Evolutionary conservation across 23 tunicate species (phyloP), one percentile per base, ranked within the genome.

Genomic region (Corella eumyota): DNA sequence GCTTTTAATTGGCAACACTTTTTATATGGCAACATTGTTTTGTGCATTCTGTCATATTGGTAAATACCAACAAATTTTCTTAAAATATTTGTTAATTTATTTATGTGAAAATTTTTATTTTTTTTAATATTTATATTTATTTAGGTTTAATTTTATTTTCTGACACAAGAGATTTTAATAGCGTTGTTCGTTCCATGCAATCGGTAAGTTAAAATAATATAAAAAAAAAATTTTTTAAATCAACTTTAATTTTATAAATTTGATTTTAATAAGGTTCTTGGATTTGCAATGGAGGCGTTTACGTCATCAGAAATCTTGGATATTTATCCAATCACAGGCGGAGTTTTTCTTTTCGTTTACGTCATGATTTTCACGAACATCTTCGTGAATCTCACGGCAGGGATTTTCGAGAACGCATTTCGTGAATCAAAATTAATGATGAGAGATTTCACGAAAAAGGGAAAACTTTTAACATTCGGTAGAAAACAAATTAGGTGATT

Each of bases 41-140:
- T 9, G 59, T 3, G 90, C 79, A 24, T 81, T 81, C 31, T 81
- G 72, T 59, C 90, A 81, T 49, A 47, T 68, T 15, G 90, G 90
- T 72, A 50, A 23, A 11, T 40, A 40, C 48, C 48, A 40, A 11
- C 48, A 40, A 53, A n/a, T 20, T 11, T 53, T 11, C 9, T 53
- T n/a, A 6, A 23, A n/a, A 13, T 53, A 20, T 15, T n/a, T 53
- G 59, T 50, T 50, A 50, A 4, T 23, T 5, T 23, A 11, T 13
- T 11, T 44, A 44, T 17, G 13, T 17, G 49, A 11, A 11, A 17
- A 11, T 11, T 44, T 44, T 13, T 17, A 50, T 2, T 9, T 58
- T 0, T 30, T 58, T 7, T 7, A 11, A 17, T 20, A 6, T 23
- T 5, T 40, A 19, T 33, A 19, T 65, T 31, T 1, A 58, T 25